A percentile compares a stretch with the other conserved stretches of the same genome.
phyloP scores from a whole-genome alignment of 2,113 vertebrate species.

The Marcusenius ussheri region DNA sequence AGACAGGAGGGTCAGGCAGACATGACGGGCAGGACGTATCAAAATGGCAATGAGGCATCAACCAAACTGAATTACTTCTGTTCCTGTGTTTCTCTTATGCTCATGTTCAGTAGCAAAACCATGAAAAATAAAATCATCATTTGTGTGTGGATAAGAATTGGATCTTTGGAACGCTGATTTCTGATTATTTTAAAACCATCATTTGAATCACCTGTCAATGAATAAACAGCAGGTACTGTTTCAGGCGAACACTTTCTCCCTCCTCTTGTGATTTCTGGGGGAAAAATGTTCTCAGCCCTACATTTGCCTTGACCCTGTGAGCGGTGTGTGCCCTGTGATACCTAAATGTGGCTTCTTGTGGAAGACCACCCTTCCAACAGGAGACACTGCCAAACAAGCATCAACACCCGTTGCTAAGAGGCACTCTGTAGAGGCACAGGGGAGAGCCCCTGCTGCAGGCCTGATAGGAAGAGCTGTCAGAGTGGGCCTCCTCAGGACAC shows the following conservation, averaged over 20 bases:
- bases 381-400: neutral
- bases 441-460: conserved; percentile 52
- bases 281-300: neutral
- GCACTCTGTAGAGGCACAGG: conserved; percentile 45
- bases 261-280: neutral
- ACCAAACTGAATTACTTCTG: neutral
- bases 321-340: neutral
- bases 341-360: neutral
- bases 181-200: neutral
- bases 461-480: conserved; percentile 51
- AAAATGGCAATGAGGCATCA: neutral
- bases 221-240: conserved; percentile 31
- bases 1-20: neutral
- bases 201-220: neutral
- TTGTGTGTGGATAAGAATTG: neutral
- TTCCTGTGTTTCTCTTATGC: neutral
- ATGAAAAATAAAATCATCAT: neutral
- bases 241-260: neutral
- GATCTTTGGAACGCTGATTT: neutral
- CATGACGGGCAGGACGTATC: neutral
- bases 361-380: conserved; percentile 18
- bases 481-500: conserved; percentile 47
- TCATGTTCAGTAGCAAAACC: neutral
- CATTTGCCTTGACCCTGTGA: neutral
- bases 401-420: conserved; percentile 45